A percentile compares a stretch with the other conserved stretches of the same genome.
Conservation (phyloP, 2,888 invertebrate genomes). For the Laothoe populi region DNA sequence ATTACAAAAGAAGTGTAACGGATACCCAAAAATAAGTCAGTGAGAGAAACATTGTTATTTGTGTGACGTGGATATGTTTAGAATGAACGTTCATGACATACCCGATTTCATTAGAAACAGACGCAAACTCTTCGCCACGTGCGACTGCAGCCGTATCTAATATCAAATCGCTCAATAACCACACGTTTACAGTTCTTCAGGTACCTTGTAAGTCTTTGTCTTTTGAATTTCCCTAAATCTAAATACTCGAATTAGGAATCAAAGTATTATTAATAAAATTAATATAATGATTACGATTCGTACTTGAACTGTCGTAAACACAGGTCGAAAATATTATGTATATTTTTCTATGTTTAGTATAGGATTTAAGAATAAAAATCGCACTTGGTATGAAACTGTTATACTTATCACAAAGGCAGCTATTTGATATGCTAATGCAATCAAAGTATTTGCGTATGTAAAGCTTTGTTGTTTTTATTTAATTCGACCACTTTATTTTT, state of each 20-base stretch:
- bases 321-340: no score
- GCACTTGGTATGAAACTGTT: background rate
- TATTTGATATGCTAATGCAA: conserved; percentile 18
- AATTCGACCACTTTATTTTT: conserved; percentile 8
- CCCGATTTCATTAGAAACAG: background rate
- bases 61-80: background rate
- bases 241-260: background rate
- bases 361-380: no score
- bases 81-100: no score
- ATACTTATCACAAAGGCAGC: background rate
- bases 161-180: background rate
- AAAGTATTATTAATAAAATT: background rate
- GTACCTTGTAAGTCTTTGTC: background rate
- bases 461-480: conserved; percentile 1
- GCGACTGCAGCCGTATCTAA: background rate
- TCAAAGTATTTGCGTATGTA: conserved; percentile 1
- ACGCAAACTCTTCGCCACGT: background rate
- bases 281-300: background rate
- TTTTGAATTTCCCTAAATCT: background rate
- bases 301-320: background rate
- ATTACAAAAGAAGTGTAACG: background rate
- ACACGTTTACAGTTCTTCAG: background rate
- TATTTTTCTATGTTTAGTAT: background rate
- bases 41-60: background rate
- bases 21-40: background rate